Percentiles rank a stretch among this genome's conserved stretches.
These are phyloP conservation scores for Macrosiphum euphorbiae DNA, from an alignment of 2,888 invertebrate species.

Conservation along the genomic window DNA sequence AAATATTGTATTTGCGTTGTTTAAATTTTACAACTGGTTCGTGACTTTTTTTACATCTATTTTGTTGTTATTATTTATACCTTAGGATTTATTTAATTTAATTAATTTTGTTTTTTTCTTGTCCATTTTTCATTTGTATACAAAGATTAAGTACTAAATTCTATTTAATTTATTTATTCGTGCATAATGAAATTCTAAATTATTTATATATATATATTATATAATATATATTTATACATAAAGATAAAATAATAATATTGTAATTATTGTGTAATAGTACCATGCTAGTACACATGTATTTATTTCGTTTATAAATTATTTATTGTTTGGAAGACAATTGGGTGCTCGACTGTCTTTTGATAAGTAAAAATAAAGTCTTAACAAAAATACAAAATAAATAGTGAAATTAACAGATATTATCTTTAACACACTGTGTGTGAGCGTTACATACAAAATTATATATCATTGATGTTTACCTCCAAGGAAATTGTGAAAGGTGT, in stretches of 20 bases:
- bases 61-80: slow-evolving; percentile 60
- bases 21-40: slow-evolving; percentile 44
- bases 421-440: not conserved
- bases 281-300: not conserved
- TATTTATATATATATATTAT: slow-evolving; percentile 44
- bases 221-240: slow-evolving; percentile 34
- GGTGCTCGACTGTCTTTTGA: not conserved
- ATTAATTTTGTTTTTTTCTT: slow-evolving; percentile 38
- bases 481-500: not conserved
- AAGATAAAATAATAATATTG: slow-evolving; percentile 35
- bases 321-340: slow-evolving; percentile 44
- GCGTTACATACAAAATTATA: not conserved
- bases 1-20: slow-evolving; percentile 40
- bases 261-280: slow-evolving; percentile 22
- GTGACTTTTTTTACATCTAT: slow-evolving; percentile 25
- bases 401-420: not conserved
- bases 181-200: slow-evolving; percentile 46
- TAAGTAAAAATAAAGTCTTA: slow-evolving; percentile 11
- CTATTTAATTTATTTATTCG: slow-evolving; percentile 49
- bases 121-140: slow-evolving; percentile 25
- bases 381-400: not conserved
- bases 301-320: slow-evolving; percentile 22
- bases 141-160: slow-evolving; percentile 36
- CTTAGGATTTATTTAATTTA: slow-evolving; percentile 40
- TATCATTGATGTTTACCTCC: not conserved